Base-by-base conservation (phyloP, 2,797 vertebrate species). In the Sebastes itinus region DNA sequence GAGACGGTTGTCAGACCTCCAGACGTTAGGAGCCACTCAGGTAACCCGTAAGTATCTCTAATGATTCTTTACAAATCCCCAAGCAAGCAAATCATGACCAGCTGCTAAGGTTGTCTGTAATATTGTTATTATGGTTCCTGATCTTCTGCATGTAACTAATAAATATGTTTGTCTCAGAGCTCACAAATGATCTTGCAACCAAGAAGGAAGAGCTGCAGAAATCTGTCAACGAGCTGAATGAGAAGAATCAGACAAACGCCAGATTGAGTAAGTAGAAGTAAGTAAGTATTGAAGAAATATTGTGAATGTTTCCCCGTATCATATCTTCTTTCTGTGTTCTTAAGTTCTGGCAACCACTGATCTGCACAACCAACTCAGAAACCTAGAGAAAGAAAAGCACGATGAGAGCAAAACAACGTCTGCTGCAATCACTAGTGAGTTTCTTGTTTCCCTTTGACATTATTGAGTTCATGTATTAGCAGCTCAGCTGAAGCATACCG, bases 331-430 rank as follows among this genome's bases (percentile, higher is more conserved):
- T 68, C 3, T 80, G 16, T 72, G 4, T 71, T 49, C 30, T 18
- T 64, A 74, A 91, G 90, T 87, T 83, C 35, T 88, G 32, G 38
- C 7, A 18, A 70, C 80, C 49, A 75, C 64, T 32, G 2, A 71
- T 32, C 80, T 88, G 64, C 80, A 85, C 46, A 81, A 22, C 12
- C 22, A 80, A 46, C 82, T 90, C 58, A 87, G 67, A 49, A 22
- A 80, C 1, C 22, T 77, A 1, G n/a, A 69, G 27, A 46, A 33
- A 6, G 35, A 79, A 58, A 63, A 28, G 5, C 3, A 25, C 11
- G 49, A 6, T 1, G 14, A 76, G 1, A 4, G 6, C 1, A 8
- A 73, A 61, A 5, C 6, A 4, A 5, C 22, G 10, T 32, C 78
- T 59, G 27, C 55, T 20, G 59, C n/a, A 56, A 33, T 87, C 28